A percentile compares a stretch with the other conserved stretches of the same genome.
These are phyloP conservation scores for Sinelater perroti DNA, from an alignment of 2,888 invertebrate genomes.

Conservation along the genomic window DNA sequence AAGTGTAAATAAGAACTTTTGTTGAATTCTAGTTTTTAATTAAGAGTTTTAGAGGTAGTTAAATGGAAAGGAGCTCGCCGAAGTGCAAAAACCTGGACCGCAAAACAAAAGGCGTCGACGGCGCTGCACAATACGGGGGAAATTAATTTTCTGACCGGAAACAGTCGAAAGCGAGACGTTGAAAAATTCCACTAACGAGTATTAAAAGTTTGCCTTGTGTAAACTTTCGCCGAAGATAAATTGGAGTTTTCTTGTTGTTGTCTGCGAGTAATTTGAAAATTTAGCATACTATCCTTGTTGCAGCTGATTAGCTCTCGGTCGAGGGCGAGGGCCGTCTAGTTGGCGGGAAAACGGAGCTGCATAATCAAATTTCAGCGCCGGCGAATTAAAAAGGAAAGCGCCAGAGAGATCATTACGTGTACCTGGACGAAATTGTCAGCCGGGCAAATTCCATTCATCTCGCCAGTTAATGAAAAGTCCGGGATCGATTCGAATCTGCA, in stretches of 20 bases:
- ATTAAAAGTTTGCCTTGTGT: slow-evolving; percentile 24
- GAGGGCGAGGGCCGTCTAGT: no score
- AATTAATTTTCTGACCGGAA: slow-evolving; percentile 25
- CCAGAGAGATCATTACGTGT: no score
- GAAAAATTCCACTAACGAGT: slow-evolving; percentile 26
- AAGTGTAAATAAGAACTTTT: no score
- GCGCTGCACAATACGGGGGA: slow-evolving; percentile 18
- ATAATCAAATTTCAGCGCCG: neutral
- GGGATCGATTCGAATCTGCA: no score
- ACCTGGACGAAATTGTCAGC: no score
- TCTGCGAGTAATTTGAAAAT: slow-evolving; percentile 5
- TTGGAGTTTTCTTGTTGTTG: slow-evolving; percentile 20
- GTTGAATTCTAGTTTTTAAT: no score
- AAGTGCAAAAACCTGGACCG: slow-evolving; percentile 7
- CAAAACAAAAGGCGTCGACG: slow-evolving; percentile 14
- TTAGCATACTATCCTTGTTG: slow-evolving; percentile 16
- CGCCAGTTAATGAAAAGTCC: no score
- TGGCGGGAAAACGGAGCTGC: no score
- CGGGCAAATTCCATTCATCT: no score
- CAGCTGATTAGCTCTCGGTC: slow-evolving; percentile 45
- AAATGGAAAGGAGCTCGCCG: no score
- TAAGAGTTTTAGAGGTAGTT: no score
- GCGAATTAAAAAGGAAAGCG: neutral
- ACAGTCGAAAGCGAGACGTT: slow-evolving; percentile 21
- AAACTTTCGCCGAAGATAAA: slow-evolving; percentile 23